These are phyloP conservation scores for Diplolepis rosae DNA, from an alignment of 2,888 invertebrate species.

Conservation along the genomic window DNA sequence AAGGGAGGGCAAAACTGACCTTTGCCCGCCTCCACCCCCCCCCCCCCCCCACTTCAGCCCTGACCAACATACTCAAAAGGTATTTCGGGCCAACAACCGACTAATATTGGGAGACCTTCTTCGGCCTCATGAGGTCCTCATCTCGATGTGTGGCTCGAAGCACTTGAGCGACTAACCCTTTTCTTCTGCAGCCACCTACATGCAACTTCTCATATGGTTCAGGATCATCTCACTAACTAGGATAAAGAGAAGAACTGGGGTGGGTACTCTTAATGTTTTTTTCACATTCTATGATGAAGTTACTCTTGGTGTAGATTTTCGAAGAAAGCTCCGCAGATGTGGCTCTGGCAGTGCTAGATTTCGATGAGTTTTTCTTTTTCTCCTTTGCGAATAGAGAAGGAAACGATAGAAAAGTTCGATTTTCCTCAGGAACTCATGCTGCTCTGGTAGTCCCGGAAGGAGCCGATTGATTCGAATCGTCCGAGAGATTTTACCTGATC, in stretches of 20 bases:
- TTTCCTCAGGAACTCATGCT: conserved; percentile 70
- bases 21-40: conserved; percentile 12
- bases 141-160: conserved; percentile 72
- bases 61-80: conserved; percentile 30
- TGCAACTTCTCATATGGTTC: conserved; percentile 45
- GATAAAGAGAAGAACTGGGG: background rate
- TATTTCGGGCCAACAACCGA: conserved; percentile 53
- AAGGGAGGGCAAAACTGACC: conserved; percentile 13
- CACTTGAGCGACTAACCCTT: conserved; percentile 73
- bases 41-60: background rate
- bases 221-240: background rate
- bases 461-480: conserved; percentile 73
- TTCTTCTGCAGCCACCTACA: conserved; percentile 53
- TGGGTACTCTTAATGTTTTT: background rate
- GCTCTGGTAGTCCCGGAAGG: conserved; percentile 72
- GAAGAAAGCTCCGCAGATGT: background rate
- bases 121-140: conserved; percentile 60
- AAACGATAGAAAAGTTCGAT: conserved; percentile 72
- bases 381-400: conserved; percentile 44
- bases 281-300: background rate
- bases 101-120: conserved; percentile 68
- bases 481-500: conserved; percentile 64
- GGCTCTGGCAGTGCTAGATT: background rate
- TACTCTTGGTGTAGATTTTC: background rate
- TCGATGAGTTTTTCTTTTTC: background rate